A percentile compares a stretch with the other conserved stretches of the same genome.
phyloP scores from a whole-genome alignment of 1,140 invertebrate genomes.

The Bombus difficillimus region DNA sequence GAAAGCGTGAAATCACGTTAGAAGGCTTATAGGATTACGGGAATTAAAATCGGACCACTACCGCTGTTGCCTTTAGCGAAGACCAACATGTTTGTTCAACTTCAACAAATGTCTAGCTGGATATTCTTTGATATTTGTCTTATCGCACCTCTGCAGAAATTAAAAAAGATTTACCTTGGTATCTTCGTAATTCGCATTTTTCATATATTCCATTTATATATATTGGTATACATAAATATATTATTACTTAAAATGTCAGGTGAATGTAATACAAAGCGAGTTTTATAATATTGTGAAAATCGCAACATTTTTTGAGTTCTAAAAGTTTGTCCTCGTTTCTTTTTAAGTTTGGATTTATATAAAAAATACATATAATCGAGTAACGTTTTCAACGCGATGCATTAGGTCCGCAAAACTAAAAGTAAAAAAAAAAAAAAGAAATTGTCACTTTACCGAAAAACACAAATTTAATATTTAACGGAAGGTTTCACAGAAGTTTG shows the following conservation, averaged over 20 bases:
- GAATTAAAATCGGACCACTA: slow-evolving; percentile 72
- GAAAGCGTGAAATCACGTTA: slow-evolving; percentile 74
- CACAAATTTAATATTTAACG: no score
- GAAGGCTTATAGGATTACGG: slow-evolving; percentile 74
- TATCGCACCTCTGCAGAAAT: background rate
- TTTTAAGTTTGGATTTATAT: background rate
- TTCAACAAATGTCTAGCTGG: background rate
- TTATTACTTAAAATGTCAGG: background rate
- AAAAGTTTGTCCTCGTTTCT: background rate
- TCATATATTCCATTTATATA: no score
- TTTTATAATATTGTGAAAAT: background rate
- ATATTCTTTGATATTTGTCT: background rate
- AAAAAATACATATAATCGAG: background rate
- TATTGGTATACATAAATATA: background rate
- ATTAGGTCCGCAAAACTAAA: background rate
- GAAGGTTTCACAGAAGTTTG: background rate
- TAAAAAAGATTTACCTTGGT: background rate
- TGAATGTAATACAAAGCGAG: background rate
- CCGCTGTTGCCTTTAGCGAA: background rate
- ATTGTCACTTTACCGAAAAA: background rate
- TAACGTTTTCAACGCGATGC: background rate
- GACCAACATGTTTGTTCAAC: background rate
- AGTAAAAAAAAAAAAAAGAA: background rate
- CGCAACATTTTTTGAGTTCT: background rate
- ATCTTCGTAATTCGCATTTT: background rate